Evolutionary conservation across 1,140 invertebrate species (phyloP), one percentile per base, ranked within the genome.

Genomic region (Scaptomyza hsui): DNA sequence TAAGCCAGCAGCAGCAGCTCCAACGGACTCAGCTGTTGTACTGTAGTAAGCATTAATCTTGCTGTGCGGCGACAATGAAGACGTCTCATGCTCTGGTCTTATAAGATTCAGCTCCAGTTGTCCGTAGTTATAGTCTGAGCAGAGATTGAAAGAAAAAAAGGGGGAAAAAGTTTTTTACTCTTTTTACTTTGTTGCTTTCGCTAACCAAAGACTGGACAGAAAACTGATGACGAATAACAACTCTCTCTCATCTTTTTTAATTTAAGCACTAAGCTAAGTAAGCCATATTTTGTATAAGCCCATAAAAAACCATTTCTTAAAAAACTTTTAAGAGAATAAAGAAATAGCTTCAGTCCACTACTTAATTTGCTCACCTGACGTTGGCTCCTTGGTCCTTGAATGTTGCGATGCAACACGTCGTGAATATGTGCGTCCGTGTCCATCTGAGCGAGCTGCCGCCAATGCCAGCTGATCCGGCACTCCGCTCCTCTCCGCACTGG

Each of bases 21-120:
- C 32, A 32, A 18, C 45, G n/a, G 72, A 72, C 21, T 72, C 48
- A 26, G 62, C 9, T 24, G 70, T 85, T 37, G 78, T 77, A 48
- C 77, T 89, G 18, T 78, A 80, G 44, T 78, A 71, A 18, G 67
- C 48, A 51, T 35, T 41, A 13, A 74, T 44, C 18, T 86, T 85
- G 35, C 52, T 24, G 13, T 75, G 78, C 10, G 48, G 65, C 37
- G 51, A 7, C 42, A 65, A 21, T 9, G 60, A 52, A 16, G 72
- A 73, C 4, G 59, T 64, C 49, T 90, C 77, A 10, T 65, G 71
- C 12, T 90, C 89, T 13, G 85, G 85, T 10, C 82, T 68, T 57
- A 90, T 74, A 1, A 90, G 64, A 63, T 90, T 90, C 6, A 88
- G 26, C 42, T 90, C 89, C 59, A 89, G 57, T 5, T 90, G 81